A percentile compares a stretch with the other conserved stretches of the same genome.
Evolutionary conservation across 1,140 invertebrate genomes (phyloP).

Genomic region (Nomia melanderi): DNA sequence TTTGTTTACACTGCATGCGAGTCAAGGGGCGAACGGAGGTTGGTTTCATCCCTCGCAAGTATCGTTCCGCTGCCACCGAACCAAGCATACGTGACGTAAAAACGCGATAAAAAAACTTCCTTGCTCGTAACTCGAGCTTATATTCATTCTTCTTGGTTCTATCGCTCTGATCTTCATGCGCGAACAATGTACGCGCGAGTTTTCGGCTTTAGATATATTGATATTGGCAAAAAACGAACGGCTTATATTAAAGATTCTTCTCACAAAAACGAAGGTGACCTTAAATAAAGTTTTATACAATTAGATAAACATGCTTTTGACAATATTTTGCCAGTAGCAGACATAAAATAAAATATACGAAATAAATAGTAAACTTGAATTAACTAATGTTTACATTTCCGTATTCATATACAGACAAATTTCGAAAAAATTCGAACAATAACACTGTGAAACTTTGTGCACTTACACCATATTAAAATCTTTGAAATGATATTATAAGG

Average conservation of each 20-base stretch:
- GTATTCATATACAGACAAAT: no score
- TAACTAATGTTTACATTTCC: no score
- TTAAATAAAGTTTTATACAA: no score
- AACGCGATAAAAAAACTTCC: constrained; percentile 1
- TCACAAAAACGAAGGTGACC: no score
- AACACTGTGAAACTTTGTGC: no score
- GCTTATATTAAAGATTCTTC: not conserved
- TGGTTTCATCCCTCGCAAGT: constrained; percentile 3
- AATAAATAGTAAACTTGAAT: no score
- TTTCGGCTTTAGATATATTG: not conserved
- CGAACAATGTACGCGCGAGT: not conserved
- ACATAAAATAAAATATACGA: no score
- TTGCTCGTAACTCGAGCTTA: not conserved
- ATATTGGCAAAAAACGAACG: not conserved
- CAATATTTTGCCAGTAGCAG: no score
- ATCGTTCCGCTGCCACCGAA: not conserved
- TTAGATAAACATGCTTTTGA: no score
- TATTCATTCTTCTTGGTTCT: constrained; percentile 4
- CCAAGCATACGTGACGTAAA: not conserved
- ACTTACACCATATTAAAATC: no score
- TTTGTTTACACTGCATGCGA: not conserved
- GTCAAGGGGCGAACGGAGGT: not conserved
- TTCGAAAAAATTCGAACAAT: no score
- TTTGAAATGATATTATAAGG: no score
- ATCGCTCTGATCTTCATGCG: not conserved